phyloP scores from a whole-genome alignment of 1,140 invertebrate genomes.

The Phortica variegata region DNA sequence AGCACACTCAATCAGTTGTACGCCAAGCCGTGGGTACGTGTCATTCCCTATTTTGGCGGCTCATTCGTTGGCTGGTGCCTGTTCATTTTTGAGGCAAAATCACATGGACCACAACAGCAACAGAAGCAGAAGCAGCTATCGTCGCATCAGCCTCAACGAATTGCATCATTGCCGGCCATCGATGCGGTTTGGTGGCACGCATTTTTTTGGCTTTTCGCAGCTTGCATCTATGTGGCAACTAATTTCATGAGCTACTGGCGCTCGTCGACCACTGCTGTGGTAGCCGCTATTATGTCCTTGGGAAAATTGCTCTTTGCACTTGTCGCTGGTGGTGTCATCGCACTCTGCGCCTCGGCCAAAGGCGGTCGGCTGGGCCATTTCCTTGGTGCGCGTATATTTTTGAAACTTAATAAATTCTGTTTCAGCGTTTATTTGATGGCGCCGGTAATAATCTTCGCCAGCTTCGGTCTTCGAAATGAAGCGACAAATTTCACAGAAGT shows the following conservation, averaged over 20 bases:
- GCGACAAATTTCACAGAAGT: constrained; percentile 20
- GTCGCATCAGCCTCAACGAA: neutral
- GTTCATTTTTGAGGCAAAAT: constrained; percentile 1
- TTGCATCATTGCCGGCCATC: constrained; percentile 8
- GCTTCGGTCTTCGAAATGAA: constrained; percentile 17
- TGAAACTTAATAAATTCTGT: constrained; percentile 21
- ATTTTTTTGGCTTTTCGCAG: constrained; percentile 30
- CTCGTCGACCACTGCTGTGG: constrained; percentile 20
- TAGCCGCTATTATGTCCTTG: constrained; percentile 26
- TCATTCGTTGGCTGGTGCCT: constrained; percentile 17
- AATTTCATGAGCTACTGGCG: constrained; percentile 29
- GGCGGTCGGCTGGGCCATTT: constrained; percentile 11
- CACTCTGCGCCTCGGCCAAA: constrained; percentile 19
- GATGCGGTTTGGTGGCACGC: constrained; percentile 11
- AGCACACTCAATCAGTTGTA: constrained; percentile 20
- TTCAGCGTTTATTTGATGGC: constrained; percentile 26
- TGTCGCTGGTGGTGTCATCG: constrained; percentile 29
- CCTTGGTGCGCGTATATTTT: constrained; percentile 12
- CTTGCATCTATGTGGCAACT: constrained; percentile 22
- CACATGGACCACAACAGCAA: constrained; percentile 1
- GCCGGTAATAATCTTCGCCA: constrained; percentile 13
- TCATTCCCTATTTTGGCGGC: constrained; percentile 20
- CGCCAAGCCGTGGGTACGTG: constrained; percentile 24
- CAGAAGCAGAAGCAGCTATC: constrained; percentile 6
- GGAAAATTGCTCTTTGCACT: constrained; percentile 42